phyloP scores from a whole-genome alignment of 2,113 vertebrate genomes.

The Crotalus viridis region DNA sequence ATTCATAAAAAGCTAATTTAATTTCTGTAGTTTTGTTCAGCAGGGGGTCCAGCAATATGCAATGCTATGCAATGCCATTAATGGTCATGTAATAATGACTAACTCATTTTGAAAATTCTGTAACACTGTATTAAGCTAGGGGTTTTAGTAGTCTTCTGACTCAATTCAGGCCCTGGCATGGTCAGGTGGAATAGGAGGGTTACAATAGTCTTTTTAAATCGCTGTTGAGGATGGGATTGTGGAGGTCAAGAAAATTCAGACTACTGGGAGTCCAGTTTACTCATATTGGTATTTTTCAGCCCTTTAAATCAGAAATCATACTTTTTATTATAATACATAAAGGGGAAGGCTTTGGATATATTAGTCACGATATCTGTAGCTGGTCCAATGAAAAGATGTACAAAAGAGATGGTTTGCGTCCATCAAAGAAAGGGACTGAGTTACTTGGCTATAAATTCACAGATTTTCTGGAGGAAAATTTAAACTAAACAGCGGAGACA shows the following conservation, averaged over 20 bases:
- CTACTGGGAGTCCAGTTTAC: neutral
- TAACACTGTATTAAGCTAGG: neutral
- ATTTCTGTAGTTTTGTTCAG: neutral
- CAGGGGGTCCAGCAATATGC: neutral
- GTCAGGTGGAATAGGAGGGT: neutral
- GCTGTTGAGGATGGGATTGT: neutral
- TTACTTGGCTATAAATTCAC: too few relatives aligned
- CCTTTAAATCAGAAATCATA: neutral
- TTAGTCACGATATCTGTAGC: too few relatives aligned
- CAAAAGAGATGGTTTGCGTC: too few relatives aligned
- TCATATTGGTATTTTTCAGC: neutral
- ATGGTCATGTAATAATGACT: neutral
- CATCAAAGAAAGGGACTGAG: too few relatives aligned
- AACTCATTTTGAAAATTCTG: neutral
- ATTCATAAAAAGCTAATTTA: neutral
- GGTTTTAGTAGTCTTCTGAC: neutral
- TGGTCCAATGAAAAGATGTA: too few relatives aligned
- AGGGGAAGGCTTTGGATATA: too few relatives aligned
- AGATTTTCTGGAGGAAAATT: too few relatives aligned
- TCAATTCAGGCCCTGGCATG: neutral
- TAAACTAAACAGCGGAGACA: too few relatives aligned
- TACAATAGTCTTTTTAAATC: neutral
- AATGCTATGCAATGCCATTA: neutral
- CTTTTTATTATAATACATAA: neutral
- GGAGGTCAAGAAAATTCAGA: neutral